Evolutionary conservation across 2,888 invertebrate species (phyloP).

Genomic region (Epirrhoe tristata): DNA sequence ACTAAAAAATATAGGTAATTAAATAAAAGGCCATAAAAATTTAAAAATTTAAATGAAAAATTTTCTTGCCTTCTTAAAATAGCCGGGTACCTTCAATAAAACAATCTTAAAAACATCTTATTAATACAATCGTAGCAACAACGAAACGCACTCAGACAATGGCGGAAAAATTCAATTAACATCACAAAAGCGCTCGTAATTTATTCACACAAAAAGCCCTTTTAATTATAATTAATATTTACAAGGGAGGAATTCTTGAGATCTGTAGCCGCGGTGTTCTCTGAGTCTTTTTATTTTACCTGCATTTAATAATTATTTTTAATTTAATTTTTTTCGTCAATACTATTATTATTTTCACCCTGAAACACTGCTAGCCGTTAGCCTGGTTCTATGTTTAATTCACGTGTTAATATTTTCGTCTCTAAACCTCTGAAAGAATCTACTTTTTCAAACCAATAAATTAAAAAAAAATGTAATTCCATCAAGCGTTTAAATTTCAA

Average conservation of each 20-base stretch:
- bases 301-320: not conserved
- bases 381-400: not conserved
- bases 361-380: not conserved
- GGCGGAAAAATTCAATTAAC: slow-evolving; percentile 78
- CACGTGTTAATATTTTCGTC: not conserved
- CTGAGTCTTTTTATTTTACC: slow-evolving; percentile 6
- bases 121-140: slow-evolving; percentile 58
- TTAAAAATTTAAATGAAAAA: not conserved
- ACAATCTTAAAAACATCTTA: slow-evolving; percentile 43
- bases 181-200: slow-evolving; percentile 77
- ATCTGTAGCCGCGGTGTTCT: slow-evolving; percentile 42
- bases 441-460: slow-evolving; percentile 33
- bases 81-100: slow-evolving; percentile 22
- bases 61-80: slow-evolving; percentile 9
- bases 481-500: slow-evolving; percentile 35
- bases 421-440: not conserved
- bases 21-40: not conserved
- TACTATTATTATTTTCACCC: no score
- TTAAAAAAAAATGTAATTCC: slow-evolving; percentile 36
- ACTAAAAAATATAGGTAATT: no score
- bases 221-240: slow-evolving; percentile 84
- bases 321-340: no score
- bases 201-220: slow-evolving; percentile 79
- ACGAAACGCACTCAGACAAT: slow-evolving; percentile 80
- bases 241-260: slow-evolving; percentile 55